Evolutionary conservation across 2,888 invertebrate genomes (phyloP).

Genomic region (Eupsilia transversa): DNA sequence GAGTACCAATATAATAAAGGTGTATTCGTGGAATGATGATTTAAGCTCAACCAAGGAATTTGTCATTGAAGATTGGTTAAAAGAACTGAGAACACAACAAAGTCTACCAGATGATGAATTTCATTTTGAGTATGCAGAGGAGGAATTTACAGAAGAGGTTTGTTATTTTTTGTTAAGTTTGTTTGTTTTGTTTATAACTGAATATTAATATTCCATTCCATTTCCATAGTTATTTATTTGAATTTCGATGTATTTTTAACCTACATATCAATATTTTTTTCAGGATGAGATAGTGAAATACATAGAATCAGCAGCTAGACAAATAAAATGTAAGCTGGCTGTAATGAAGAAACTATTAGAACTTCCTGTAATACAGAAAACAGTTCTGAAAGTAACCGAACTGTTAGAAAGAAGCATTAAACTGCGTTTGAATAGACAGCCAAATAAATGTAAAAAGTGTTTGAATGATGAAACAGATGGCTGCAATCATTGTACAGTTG

Average conservation of each 20-base stretch:
- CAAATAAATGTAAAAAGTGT: constrained; percentile 92
- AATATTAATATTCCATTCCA: too few species aligned
- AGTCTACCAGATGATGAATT: constrained; percentile 82
- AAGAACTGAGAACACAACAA: constrained; percentile 77
- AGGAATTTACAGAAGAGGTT: constrained; percentile 74
- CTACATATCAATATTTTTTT: constrained; percentile 57
- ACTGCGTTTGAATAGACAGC: constrained; percentile 91
- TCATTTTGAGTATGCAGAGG: constrained; percentile 68
- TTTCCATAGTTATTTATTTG: too few species aligned
- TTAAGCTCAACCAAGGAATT: constrained; percentile 69
- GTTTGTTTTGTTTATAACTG: too few species aligned
- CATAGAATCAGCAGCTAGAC: constrained; percentile 73
- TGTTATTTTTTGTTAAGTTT: constrained; percentile 32
- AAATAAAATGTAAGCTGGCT: constrained; percentile 73
- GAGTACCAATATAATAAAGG: constrained; percentile 72
- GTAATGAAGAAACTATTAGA: constrained; percentile 84
- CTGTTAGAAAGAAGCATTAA: constrained; percentile 91
- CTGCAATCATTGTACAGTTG: constrained; percentile 93
- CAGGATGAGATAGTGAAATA: constrained; percentile 77
- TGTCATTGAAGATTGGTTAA: constrained; percentile 76
- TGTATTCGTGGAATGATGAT: constrained; percentile 78
- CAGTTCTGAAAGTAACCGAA: constrained; percentile 85
- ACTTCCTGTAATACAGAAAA: constrained; percentile 78
- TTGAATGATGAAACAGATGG: constrained; percentile 69
- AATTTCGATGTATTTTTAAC: constrained; percentile 59